Base-by-base conservation (phyloP, 2,113 vertebrate species). In the Embiotoca jacksoni region DNA sequence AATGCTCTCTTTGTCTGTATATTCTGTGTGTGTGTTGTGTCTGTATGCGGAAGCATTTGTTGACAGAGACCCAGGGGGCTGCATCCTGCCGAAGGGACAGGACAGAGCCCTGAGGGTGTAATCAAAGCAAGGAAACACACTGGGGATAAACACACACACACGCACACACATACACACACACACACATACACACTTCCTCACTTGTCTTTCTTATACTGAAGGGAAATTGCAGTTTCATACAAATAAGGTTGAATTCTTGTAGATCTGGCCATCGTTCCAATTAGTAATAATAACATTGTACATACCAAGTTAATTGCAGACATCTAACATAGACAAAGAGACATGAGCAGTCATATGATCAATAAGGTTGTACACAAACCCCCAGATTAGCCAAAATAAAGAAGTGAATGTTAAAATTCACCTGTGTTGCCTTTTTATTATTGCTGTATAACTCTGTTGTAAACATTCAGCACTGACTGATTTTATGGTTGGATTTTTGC, bases 51-150 rank as follows among this genome's bases (percentile, higher is more conserved):
- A 92, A 92, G 82, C 68, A 63, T 82, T 91, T 92, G 90, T 92
- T 93, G 91, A 92, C 89, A 92, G 72, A 93, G 87, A 88, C 87
- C 86, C 85, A 78, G 90, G 90, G 87, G 91, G 85, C 82, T 80
- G 86, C 89, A 92, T 93, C 91, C 92, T 93, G 90, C 87, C 85
- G 82, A 54, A 60, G 87, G 81, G 92, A 91, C 88, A 82, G 86
- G 89, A 89, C 79, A 68, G 64, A 62, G 69, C 83, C 92, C 84
- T 88, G 4, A 82, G 91, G 91, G 89, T 92, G 79, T 90, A 93
- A 93, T 94, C 94, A 93, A 81, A 88, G 84, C 91, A 78, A 87
- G 93, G 90, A 93, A 92, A 74, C 86, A 67, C 84, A 82, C 67
- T 81, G 37, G 71, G 82, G 75, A 90, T 91, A 90, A 92, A 92